Evolutionary conservation across 1,140 invertebrate genomes (phyloP).

Genomic region (Helicoverpa armigera): DNA sequence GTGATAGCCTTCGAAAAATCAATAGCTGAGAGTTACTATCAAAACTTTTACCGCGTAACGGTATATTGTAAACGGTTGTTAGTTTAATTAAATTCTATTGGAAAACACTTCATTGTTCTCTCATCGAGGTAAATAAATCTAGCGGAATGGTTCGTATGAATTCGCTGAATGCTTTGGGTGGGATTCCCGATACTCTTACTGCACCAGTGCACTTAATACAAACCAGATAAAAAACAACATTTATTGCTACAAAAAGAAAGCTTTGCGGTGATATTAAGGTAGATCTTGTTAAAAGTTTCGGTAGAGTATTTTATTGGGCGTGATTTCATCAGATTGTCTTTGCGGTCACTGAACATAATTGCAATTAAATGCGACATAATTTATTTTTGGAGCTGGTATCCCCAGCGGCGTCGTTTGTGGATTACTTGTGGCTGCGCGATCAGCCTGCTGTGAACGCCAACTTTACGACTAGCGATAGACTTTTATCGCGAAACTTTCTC

Average conservation of each 20-base stretch:
- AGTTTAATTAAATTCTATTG: constrained; percentile 38
- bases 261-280: constrained; percentile 44
- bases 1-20: constrained; percentile 34
- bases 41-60: constrained; percentile 22
- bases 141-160: constrained; percentile 20
- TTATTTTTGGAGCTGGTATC: constrained; percentile 53
- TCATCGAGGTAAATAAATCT: constrained; percentile 11
- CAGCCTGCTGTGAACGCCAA: constrained; percentile 34
- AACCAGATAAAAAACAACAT: constrained; percentile 27
- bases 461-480: constrained; percentile 37
- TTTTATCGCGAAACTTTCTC: constrained; percentile 49
- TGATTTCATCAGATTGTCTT: constrained; percentile 52
- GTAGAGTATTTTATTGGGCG: constrained; percentile 38
- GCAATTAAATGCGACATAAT: constrained; percentile 59
- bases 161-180: not conserved
- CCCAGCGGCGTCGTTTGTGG: constrained; percentile 34
- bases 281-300: constrained; percentile 52
- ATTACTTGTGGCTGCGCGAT: constrained; percentile 43
- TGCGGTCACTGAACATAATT: constrained; percentile 53
- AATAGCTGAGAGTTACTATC: constrained; percentile 33
- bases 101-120: constrained; percentile 20
- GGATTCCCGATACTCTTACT: constrained; percentile 32
- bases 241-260: constrained; percentile 44
- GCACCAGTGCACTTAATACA: not conserved
- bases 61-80: constrained; percentile 23